Conservation (phyloP, 2,113 vertebrate genomes). For the Montifringilla adamsi region DNA sequence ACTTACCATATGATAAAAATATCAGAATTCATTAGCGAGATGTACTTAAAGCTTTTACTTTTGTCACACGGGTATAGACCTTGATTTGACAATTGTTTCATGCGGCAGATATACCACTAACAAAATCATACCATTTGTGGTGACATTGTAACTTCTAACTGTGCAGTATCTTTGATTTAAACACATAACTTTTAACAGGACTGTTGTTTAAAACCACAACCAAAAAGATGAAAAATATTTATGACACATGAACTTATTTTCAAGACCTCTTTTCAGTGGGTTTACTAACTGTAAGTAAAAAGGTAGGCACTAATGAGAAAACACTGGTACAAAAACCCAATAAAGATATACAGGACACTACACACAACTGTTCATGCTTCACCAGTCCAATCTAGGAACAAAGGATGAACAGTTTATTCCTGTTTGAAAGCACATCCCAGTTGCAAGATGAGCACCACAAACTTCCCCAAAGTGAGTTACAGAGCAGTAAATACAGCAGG, state of each 20-base stretch:
- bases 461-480: background rate
- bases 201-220: background rate
- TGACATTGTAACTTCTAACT: background rate
- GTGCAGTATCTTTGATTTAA: background rate
- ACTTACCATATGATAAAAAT: background rate
- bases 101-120: background rate
- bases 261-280: background rate
- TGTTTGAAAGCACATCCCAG: background rate
- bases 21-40: background rate
- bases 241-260: background rate
- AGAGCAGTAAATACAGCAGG: background rate
- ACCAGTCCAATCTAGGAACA: background rate
- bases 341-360: background rate
- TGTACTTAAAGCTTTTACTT: background rate
- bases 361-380: background rate
- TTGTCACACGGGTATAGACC: background rate
- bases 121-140: background rate
- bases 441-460: background rate
- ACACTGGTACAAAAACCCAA: background rate
- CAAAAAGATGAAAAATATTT: background rate
- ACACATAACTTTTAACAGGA: background rate
- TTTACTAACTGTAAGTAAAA: background rate
- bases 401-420: background rate
- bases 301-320: background rate
- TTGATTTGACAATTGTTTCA: background rate